Percentiles rank a stretch among this genome's conserved stretches.
These are phyloP conservation scores for Drosophila lacertosa DNA, from an alignment of 1,140 invertebrate species.

Conservation along the genomic window DNA sequence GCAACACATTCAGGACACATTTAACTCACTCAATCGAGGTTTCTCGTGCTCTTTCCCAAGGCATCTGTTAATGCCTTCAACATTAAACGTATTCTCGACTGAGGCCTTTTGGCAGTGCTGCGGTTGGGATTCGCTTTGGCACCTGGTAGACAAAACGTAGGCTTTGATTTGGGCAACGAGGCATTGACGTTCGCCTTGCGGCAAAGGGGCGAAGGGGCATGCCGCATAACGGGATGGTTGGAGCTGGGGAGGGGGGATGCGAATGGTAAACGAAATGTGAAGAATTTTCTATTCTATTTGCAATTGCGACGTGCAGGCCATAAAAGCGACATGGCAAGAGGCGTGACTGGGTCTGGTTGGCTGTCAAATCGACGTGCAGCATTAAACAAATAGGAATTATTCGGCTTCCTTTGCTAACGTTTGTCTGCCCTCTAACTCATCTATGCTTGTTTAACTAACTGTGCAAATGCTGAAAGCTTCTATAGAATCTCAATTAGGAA, in stretches of 20 bases:
- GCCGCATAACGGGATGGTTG: slow-evolving; percentile 1
- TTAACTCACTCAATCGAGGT: neutral
- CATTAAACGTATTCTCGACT: slow-evolving; percentile 4
- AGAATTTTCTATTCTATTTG: slow-evolving; percentile 69
- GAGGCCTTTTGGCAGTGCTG: neutral
- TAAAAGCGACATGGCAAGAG: slow-evolving; percentile 25
- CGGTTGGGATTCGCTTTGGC: slow-evolving; percentile 14
- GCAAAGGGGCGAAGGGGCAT: neutral
- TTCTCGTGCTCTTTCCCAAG: neutral
- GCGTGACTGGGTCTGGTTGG: slow-evolving; percentile 53
- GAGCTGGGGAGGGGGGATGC: neutral
- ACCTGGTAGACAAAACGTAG: slow-evolving; percentile 33
- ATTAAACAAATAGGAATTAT: slow-evolving; percentile 71
- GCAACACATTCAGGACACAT: neutral
- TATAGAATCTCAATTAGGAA: slow-evolving; percentile 73
- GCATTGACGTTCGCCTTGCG: slow-evolving; percentile 33
- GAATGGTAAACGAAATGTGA: slow-evolving; percentile 26
- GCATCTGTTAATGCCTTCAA: slow-evolving; percentile 7
- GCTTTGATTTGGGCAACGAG: slow-evolving; percentile 53
- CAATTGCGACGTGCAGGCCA: slow-evolving; percentile 60
- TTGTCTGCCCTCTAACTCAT: neutral
- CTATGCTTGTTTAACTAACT: slow-evolving; percentile 70
- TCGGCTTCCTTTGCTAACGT: neutral
- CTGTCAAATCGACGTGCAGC: slow-evolving; percentile 55
- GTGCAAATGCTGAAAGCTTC: slow-evolving; percentile 61